Conservation (phyloP, 1,140 invertebrate species). For the Macrobrachium rosenbergii region DNA sequence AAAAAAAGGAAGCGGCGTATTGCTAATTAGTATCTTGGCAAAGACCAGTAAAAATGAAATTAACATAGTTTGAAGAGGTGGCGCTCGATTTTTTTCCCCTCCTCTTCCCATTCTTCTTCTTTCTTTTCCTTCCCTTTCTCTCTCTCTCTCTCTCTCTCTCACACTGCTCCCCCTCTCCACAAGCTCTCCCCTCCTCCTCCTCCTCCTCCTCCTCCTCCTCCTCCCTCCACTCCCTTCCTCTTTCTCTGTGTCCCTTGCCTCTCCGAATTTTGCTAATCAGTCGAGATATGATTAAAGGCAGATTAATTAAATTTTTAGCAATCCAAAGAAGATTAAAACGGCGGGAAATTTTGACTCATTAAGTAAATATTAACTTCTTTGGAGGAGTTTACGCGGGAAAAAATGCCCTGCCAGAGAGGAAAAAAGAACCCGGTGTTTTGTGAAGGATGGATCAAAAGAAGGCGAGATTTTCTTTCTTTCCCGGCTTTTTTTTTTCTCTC, state of each 20-base stretch:
- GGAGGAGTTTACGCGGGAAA: constrained; percentile 42
- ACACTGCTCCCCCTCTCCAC: background rate
- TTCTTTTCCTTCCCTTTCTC: background rate
- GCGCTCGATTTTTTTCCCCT: constrained; percentile 2
- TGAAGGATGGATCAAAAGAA: constrained; percentile 5
- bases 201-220: background rate
- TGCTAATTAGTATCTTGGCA: constrained; percentile 44
- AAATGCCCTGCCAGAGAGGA: constrained; percentile 1
- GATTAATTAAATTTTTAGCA: constrained; percentile 63
- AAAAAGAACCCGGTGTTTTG: background rate
- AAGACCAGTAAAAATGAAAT: constrained; percentile 40
- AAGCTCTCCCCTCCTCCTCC: background rate
- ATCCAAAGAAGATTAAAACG: constrained; percentile 62
- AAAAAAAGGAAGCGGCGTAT: constrained; percentile 25
- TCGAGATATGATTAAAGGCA: constrained; percentile 59
- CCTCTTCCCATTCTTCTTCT: background rate
- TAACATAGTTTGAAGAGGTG: constrained; percentile 38
- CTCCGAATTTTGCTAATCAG: constrained; percentile 60
- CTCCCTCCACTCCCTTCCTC: background rate
- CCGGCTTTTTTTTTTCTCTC: background rate
- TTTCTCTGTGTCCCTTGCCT: background rate
- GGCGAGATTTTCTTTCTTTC: constrained; percentile 4
- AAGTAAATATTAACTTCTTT: constrained; percentile 64
- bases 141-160: background rate
- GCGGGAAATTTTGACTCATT: constrained; percentile 56